Conservation (phyloP, 1,140 invertebrate species). For the Rhopalosiphum padi region DNA sequence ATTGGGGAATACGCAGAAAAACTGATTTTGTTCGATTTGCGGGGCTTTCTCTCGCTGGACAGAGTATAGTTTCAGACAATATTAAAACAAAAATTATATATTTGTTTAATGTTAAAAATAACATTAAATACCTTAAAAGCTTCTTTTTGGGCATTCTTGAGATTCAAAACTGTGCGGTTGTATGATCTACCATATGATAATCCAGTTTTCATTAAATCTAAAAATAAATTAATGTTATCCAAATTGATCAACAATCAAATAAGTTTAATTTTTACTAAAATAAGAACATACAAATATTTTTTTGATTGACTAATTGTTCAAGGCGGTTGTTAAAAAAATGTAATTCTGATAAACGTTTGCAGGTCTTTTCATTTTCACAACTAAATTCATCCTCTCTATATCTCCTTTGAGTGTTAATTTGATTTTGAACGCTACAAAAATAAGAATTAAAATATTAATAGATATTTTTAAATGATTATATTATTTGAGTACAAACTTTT, state of each 20-base stretch:
- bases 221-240: background rate
- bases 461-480: background rate
- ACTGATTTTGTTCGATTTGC: no score
- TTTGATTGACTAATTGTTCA: background rate
- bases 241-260: background rate
- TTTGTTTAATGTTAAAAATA: background rate
- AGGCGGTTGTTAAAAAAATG: conserved; percentile 3
- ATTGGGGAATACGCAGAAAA: no score
- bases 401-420: conserved; percentile 38
- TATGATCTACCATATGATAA: conserved; percentile 36
- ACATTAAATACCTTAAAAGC: conserved; percentile 38
- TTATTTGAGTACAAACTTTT: background rate
- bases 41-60: no score
- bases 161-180: conserved; percentile 44
- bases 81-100: background rate
- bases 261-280: background rate
- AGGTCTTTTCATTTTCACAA: background rate
- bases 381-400: background rate
- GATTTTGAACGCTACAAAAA: conserved; percentile 23
- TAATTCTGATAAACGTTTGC: background rate
- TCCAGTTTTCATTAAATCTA: conserved; percentile 26
- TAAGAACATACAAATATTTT: conserved; percentile 29
- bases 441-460: conserved; percentile 8
- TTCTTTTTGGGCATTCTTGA: conserved; percentile 45
- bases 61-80: background rate